Conservation (phyloP, 1,140 invertebrate species). For the Drosophila baimaii region DNA sequence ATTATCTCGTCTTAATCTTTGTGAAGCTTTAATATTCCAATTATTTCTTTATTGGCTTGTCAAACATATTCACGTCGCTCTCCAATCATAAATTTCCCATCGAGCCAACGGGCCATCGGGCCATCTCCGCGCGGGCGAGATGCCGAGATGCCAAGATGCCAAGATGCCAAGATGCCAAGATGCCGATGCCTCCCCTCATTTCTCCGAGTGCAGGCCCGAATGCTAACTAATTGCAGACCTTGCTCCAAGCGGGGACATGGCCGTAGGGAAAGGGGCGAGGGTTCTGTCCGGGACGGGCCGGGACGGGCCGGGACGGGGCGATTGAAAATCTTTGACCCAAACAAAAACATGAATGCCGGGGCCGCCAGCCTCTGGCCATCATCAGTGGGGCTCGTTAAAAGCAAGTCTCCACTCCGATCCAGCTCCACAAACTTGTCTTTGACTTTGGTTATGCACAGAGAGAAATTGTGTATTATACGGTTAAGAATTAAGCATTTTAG, state of each 20-base stretch:
- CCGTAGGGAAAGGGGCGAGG: constrained; percentile 5
- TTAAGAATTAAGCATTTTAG: no score
- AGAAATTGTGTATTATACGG: constrained; percentile 5
- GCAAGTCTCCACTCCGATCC: constrained; percentile 27
- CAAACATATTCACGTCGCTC: constrained; percentile 32
- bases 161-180: not conserved
- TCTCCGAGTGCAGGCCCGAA: constrained; percentile 28
- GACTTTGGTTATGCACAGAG: constrained; percentile 3
- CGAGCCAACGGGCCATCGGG: not conserved
- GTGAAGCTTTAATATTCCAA: constrained; percentile 28
- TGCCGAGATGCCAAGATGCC: no score
- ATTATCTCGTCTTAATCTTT: constrained; percentile 31
- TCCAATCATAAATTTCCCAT: constrained; percentile 33
- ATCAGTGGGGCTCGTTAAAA: constrained; percentile 71
- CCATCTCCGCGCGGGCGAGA: not conserved
- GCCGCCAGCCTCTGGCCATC: constrained; percentile 61
- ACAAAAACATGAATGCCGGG: constrained; percentile 52
- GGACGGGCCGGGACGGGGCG: constrained; percentile 13
- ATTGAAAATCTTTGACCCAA: constrained; percentile 59
- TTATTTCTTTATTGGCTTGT: constrained; percentile 25
- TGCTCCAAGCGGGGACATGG: constrained; percentile 18
- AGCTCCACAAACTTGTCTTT: constrained; percentile 18
- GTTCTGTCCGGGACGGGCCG: constrained; percentile 5
- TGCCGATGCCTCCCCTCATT: constrained; percentile 12
- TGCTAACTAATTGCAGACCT: constrained; percentile 39